These are phyloP conservation scores for Brachypterus glaber DNA, from an alignment of 2,888 invertebrate species.

Conservation along the genomic window DNA sequence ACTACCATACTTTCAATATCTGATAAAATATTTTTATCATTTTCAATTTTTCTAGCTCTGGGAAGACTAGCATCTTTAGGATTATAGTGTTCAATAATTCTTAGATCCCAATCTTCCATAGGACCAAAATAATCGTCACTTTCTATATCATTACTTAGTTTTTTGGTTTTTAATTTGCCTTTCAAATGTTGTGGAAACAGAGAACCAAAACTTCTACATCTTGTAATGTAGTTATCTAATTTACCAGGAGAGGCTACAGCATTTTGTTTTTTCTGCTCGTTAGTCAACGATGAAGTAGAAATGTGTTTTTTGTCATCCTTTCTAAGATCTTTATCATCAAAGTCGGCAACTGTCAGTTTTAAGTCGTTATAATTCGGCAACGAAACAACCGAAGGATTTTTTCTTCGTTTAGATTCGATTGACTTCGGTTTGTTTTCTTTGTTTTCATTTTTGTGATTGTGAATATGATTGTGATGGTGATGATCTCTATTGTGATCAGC, in stretches of 20 bases:
- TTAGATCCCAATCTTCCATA: conserved; percentile 44
- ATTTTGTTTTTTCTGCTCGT: conserved; percentile 30
- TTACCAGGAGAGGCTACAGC: conserved; percentile 34
- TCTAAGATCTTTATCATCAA: conserved; percentile 27
- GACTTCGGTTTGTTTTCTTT: conserved; percentile 14
- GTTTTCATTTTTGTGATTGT: conserved; percentile 17
- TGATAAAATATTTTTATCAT: conserved; percentile 25
- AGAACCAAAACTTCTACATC: conserved; percentile 43
- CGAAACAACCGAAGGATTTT: conserved; percentile 45
- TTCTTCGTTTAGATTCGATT: conserved; percentile 34
- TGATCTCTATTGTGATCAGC: conserved; percentile 29
- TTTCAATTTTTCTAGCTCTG: conserved; percentile 28
- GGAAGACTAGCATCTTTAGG: conserved; percentile 40
- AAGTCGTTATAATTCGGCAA: conserved; percentile 46
- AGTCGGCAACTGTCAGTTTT: conserved; percentile 34
- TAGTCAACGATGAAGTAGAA: conserved; percentile 31
- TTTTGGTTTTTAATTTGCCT: conserved; percentile 34
- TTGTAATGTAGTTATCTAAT: conserved; percentile 41
- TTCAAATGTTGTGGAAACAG: conserved; percentile 39
- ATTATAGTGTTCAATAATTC: conserved; percentile 41
- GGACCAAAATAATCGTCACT: conserved; percentile 43
- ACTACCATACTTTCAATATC: conserved; percentile 35
- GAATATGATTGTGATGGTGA: conserved; percentile 24
- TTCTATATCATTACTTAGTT: conserved; percentile 36
- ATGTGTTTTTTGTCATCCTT: conserved; percentile 22